Conservation (phyloP, 2,797 vertebrate genomes). For the Notamacropus eugenii region DNA sequence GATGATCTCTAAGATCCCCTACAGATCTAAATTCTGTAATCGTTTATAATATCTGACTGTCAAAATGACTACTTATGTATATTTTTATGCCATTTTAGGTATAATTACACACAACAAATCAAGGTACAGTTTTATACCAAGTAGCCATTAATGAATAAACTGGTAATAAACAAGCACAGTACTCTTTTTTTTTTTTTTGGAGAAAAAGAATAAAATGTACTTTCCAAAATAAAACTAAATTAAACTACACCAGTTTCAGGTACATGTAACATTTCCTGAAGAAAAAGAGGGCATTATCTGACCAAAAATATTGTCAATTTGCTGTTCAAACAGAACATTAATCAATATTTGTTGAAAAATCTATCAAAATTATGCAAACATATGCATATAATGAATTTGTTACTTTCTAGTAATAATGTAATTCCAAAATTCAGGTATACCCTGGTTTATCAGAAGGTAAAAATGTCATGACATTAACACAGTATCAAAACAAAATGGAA, state of each 20-base stretch:
- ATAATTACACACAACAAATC: neutral
- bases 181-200: no score
- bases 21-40: neutral
- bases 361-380: neutral
- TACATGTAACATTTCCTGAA: neutral
- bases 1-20: neutral
- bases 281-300: neutral
- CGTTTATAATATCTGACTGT: neutral
- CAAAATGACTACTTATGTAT: neutral
- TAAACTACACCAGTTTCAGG: neutral
- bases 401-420: neutral
- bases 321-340: neutral
- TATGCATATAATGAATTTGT: neutral
- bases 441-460: neutral
- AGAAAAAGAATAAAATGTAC: neutral
- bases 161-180: no score
- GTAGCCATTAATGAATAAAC: neutral
- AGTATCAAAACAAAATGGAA: slow-evolving; percentile 47
- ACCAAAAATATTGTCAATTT: neutral
- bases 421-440: slow-evolving; percentile 10
- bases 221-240: neutral
- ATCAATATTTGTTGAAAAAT: neutral
- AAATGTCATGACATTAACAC: slow-evolving; percentile 29
- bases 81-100: neutral
- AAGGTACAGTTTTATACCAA: neutral